phyloP scores from a whole-genome alignment of 35 echinoderm and acorn worm species.

The Diadema setosum region DNA sequence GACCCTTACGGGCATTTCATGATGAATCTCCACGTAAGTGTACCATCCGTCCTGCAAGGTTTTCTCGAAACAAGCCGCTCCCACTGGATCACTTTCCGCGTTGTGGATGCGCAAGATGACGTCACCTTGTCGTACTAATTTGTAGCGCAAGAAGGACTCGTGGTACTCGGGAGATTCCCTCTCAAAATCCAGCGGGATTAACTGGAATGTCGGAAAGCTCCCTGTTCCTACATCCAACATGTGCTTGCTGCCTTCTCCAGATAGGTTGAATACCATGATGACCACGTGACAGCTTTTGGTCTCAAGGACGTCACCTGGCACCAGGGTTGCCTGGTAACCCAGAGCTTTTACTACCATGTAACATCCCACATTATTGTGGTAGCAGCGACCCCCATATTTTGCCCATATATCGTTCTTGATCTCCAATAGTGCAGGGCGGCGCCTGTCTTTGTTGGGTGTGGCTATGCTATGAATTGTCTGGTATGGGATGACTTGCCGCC shows the following conservation, averaged over 20 bases:
- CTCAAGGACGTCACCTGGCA: background rate
- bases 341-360: background rate
- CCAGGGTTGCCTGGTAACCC: background rate
- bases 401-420: background rate
- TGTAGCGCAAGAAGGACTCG: background rate
- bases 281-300: background rate
- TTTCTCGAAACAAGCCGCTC: background rate
- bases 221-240: background rate
- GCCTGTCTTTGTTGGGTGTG: background rate
- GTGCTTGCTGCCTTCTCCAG: background rate
- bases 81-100: background rate
- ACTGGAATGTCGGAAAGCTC: background rate
- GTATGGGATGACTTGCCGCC: background rate
- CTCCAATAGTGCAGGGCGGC: background rate
- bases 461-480: background rate
- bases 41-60: background rate
- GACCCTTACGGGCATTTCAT: background rate
- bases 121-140: background rate
- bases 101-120: background rate
- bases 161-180: background rate
- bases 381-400: background rate
- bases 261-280: background rate
- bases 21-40: background rate
- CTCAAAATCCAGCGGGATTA: background rate
- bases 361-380: background rate